These are phyloP conservation scores for Australoheros scitulus DNA, from an alignment of 2,113 vertebrate species.

Conservation along the genomic window DNA sequence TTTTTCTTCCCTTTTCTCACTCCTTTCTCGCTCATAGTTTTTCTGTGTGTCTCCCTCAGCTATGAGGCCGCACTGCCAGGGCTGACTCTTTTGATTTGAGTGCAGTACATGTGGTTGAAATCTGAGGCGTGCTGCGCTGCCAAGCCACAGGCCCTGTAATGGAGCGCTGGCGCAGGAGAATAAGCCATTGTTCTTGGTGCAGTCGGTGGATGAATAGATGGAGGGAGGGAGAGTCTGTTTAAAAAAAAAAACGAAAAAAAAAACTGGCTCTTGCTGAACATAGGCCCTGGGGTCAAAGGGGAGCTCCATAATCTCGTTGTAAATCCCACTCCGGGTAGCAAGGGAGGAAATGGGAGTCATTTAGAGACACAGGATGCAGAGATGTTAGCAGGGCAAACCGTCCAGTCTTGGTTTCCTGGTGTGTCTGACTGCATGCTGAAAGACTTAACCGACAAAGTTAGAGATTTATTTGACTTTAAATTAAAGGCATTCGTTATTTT, in stretches of 20 bases:
- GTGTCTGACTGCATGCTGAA: constrained; percentile 39
- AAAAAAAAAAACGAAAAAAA: not conserved
- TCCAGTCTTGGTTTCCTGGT: constrained; percentile 50
- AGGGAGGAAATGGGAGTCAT: constrained; percentile 59
- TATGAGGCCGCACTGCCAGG: constrained; percentile 86
- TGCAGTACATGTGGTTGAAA: constrained; percentile 98
- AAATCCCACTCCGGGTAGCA: constrained; percentile 64
- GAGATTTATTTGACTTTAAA: not conserved
- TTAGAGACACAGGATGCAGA: constrained; percentile 55
- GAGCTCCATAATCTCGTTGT: constrained; percentile 68
- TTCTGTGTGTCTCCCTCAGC: constrained; percentile 76
- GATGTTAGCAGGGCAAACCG: constrained; percentile 40
- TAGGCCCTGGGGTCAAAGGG: constrained; percentile 69
- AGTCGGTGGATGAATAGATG: constrained; percentile 74
- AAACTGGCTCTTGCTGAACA: constrained; percentile 49
- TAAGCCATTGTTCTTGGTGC: constrained; percentile 87
- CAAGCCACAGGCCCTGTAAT: constrained; percentile 89
- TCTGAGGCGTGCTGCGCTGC: constrained; percentile 86
- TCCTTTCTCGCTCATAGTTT: constrained; percentile 27
- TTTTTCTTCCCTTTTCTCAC: constrained; percentile 32
- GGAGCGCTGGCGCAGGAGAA: constrained; percentile 86
- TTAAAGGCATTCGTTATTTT: not conserved
- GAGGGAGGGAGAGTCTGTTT: constrained; percentile 6
- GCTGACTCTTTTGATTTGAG: constrained; percentile 88
- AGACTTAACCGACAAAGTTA: constrained; percentile 16